Evolutionary conservation across 2,113 vertebrate species (phyloP), one percentile per base, ranked within the genome.

Genomic region (Ceratotherium simum): DNA sequence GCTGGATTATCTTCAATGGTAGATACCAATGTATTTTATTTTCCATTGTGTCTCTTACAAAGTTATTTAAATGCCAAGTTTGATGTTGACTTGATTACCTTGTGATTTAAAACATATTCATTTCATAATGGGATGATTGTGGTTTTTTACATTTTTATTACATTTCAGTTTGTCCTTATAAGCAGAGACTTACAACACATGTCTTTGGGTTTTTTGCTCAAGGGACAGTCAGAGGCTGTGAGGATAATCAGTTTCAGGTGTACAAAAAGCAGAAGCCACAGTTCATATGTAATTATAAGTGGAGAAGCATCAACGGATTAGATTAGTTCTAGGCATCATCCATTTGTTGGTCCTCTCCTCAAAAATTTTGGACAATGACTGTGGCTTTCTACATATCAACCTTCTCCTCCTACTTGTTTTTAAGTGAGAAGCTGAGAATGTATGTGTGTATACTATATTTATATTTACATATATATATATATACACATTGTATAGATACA

Each of bases 1-100:
- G 99, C 97, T 99, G 99, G 99, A 98, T 99, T 33, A 85, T 99
- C 85, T 99, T 99, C 97, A 99, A 99, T 13, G 99, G 99, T 99
- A 99, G 0, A 58, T 80, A 25, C 56, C 48, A 13, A 1, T 46
- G 7, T 8, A 11, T 80, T 97, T 96, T 21, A 8, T 48, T 95
- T 96, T 67, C 91, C 29, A 82, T 76, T 36, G 70, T 62, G 60
- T 16, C 82, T 64, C 72, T 58, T 46, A 42, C 89, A 95, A 76
- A 60, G 67, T 91, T 90, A 65, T 7, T 87, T 90, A 73, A 75
- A 75, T 46, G 48, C 54, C 67, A n/a, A 2, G 8, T 58, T 46
- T 39, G 10, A 62, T 1, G 1, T 29, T 73, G 64, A 72, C 42
- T 80, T 64, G 42, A 54, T 76, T 85, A 88, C 60, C 33, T 93